These are phyloP conservation scores for Xiphophorus hellerii DNA, from an alignment of 2,113 vertebrate species.

Conservation along the genomic window DNA sequence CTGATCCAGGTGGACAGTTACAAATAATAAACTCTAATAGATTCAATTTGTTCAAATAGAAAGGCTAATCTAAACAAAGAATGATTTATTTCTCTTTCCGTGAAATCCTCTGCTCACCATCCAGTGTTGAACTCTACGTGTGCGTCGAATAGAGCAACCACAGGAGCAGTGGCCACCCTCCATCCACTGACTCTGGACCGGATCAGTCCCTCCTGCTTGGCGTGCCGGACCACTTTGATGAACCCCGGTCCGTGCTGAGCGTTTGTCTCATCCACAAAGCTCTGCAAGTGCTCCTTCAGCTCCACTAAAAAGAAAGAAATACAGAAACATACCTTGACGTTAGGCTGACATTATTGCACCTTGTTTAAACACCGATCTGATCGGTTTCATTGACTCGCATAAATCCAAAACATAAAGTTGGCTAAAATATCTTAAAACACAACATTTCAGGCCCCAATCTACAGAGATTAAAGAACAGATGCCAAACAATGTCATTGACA, in stretches of 20 bases:
- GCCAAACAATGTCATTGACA: no score
- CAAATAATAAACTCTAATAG: background rate
- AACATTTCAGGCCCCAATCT: no score
- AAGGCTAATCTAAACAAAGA: background rate
- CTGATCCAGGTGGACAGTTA: background rate
- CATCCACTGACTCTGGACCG: slow-evolving; percentile 93
- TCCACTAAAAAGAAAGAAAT: slow-evolving; percentile 80
- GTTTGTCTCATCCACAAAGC: slow-evolving; percentile 89
- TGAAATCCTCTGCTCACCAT: slow-evolving; percentile 80
- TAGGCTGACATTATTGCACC: background rate
- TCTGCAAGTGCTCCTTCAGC: slow-evolving; percentile 89
- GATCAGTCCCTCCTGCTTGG: slow-evolving; percentile 92
- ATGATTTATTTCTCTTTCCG: no score
- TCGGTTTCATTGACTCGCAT: no score
- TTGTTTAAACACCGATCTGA: slow-evolving; percentile 4
- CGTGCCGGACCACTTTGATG: slow-evolving; percentile 91
- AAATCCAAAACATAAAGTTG: no score
- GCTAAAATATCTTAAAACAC: no score
- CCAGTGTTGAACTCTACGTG: slow-evolving; percentile 95
- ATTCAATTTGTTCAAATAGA: background rate
- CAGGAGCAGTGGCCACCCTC: slow-evolving; percentile 87
- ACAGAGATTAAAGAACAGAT: no score
- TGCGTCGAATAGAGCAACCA: slow-evolving; percentile 95
- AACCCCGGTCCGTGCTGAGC: slow-evolving; percentile 82
- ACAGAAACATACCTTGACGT: slow-evolving; percentile 12